Evolutionary conservation across 2,888 invertebrate species (phyloP), one percentile per base, ranked within the genome.

Genomic region (Acleris literana): DNA sequence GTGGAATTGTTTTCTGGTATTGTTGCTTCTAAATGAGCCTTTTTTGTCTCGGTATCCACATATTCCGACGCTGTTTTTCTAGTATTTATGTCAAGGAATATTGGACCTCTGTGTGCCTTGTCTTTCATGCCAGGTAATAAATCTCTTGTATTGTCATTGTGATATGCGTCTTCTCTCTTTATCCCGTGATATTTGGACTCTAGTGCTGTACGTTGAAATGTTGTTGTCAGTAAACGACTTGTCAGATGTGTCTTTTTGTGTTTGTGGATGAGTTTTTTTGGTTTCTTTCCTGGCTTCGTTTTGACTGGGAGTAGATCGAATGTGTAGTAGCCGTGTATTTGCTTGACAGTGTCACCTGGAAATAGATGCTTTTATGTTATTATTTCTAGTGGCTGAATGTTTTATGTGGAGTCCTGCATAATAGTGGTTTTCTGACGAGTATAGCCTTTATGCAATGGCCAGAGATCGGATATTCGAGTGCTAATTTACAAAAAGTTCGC

Each of bases 301-400:
- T 51, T 17, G 57, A 58, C 39, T 29, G 68, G 52, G 39, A 63
- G 43, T 44, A 86, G 69, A 55, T 79, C 72, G 68, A 77, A 83
- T 2, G 74, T 73, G 79, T 78, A 85, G 71, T 74, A 81, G 5
- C 81, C 82, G 9, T 68, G 71, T 25, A 75, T 72, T 62, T 72
- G 72, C 67, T 74, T 71, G 63, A 64, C 66, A 16, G 73, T 70
- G 44, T 82, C 82, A 81, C 85, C 87, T 87, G 86, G 4, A 25
- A 82, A 80, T 71, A 44, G 13, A 39, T 13, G 39, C 39, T 39
- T 39, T 33, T 33, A 33, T 39, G 39, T 11, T 39, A 39, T 4
- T 39, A 4, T 39, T 3, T 39, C 0, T 39, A 39, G 3, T 13
- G 13, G 13, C 39, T 39, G 39, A 39, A 11, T 9, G 33, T 11